These are phyloP conservation scores for Leptura quadrifasciata DNA, from an alignment of 2,888 invertebrate species.

Conservation along the genomic window DNA sequence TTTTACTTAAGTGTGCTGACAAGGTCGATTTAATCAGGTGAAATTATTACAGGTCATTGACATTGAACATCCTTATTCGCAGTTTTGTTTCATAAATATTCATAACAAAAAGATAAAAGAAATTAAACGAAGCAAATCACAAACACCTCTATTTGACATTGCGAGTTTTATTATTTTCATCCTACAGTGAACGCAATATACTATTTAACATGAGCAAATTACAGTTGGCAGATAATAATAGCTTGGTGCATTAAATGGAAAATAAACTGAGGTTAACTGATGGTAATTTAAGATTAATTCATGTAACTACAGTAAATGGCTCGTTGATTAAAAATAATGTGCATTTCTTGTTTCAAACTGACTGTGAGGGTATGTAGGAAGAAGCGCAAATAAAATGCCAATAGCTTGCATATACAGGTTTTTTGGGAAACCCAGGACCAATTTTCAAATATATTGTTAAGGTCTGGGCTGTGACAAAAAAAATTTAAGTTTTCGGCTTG, in stretches of 20 bases:
- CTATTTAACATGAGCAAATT: slow-evolving; percentile 6
- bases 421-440: no score
- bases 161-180: slow-evolving; percentile 4
- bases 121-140: slow-evolving; percentile 8
- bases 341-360: slow-evolving; percentile 16
- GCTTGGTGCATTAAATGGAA: slow-evolving; percentile 15
- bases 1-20: background rate
- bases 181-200: slow-evolving; percentile 2
- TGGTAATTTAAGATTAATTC: slow-evolving; percentile 19
- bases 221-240: slow-evolving; percentile 12
- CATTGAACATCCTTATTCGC: background rate
- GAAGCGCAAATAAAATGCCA: background rate
- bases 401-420: no score
- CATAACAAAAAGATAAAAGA: background rate
- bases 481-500: no score
- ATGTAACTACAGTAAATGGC: slow-evolving; percentile 10
- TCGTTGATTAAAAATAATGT: background rate
- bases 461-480: no score
- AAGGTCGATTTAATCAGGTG: background rate
- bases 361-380: slow-evolving; percentile 5
- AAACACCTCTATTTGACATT: slow-evolving; percentile 17
- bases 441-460: no score
- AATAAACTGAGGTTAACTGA: slow-evolving; percentile 37
- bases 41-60: background rate
- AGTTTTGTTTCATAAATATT: background rate